Percentiles rank a stretch among this genome's conserved stretches.
These are phyloP conservation scores for Pangasius djambal DNA, from an alignment of 2,797 vertebrate species.

Conservation along the genomic window DNA sequence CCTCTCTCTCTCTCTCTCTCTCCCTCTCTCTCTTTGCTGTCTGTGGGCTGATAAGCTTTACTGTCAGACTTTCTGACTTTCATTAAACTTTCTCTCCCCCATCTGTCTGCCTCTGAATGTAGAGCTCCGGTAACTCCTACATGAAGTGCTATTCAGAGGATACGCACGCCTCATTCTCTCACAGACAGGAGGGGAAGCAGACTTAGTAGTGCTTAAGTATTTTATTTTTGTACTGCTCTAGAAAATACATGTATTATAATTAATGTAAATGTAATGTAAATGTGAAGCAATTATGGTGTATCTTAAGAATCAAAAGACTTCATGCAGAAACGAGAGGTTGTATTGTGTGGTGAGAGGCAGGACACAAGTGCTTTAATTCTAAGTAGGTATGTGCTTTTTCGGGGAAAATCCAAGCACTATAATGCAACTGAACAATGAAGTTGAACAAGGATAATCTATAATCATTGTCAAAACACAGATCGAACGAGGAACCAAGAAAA, in stretches of 20 bases:
- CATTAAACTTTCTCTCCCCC: slow-evolving; percentile 30
- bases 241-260: slow-evolving; percentile 6
- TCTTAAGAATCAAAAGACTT: not conserved
- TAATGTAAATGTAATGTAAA: not conserved
- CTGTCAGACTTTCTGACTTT: slow-evolving; percentile 48
- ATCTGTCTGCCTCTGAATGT: slow-evolving; percentile 28
- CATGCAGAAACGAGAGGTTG: not conserved
- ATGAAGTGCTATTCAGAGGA: slow-evolving; percentile 13
- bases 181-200: not conserved
- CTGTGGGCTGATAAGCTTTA: slow-evolving; percentile 40
- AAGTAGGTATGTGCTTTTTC: not conserved
- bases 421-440: not conserved
- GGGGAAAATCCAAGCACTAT: not conserved
- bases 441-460: not conserved
- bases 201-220: not conserved
- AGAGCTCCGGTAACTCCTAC: slow-evolving; percentile 29
- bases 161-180: slow-evolving; percentile 6
- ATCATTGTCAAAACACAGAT: not conserved
- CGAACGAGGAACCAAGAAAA: not conserved
- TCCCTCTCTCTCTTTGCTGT: slow-evolving; percentile 27
- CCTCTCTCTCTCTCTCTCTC: slow-evolving; percentile 36
- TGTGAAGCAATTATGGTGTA: not conserved
- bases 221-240: slow-evolving; percentile 20
- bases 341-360: too few species aligned
- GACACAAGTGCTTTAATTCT: not conserved